A percentile compares a stretch with the other conserved stretches of the same genome.
These are phyloP conservation scores for Euplexia lucipara DNA, from an alignment of 2,888 invertebrate genomes.

Conservation along the genomic window DNA sequence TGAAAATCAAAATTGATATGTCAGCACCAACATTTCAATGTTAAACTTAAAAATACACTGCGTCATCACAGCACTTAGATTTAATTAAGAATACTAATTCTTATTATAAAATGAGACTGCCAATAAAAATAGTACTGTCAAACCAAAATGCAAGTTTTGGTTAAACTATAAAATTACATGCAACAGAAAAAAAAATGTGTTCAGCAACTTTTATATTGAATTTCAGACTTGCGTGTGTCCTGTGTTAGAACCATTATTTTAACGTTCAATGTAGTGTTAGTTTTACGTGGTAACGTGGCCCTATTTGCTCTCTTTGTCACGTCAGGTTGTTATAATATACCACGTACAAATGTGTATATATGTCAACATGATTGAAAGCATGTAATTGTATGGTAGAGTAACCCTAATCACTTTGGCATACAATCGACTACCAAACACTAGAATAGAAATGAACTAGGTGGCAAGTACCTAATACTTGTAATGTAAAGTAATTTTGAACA, in stretches of 20 bases:
- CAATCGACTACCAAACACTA: neutral
- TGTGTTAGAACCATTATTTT: conserved; percentile 26
- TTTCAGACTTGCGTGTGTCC: conserved; percentile 30
- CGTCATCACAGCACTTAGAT: no score
- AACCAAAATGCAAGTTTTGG: neutral
- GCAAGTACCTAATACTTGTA: no score
- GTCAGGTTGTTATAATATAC: conserved; percentile 1
- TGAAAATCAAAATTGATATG: no score
- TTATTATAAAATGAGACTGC: no score
- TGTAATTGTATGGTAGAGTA: conserved; percentile 10
- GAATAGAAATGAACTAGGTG: neutral
- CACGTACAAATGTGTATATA: no score
- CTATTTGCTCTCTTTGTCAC: conserved; percentile 29
- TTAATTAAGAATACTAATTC: no score
- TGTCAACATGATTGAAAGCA: conserved; percentile 10
- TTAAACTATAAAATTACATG: no score
- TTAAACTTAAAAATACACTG: no score
- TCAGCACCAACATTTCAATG: no score
- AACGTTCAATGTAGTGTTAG: conserved; percentile 27
- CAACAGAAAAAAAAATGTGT: neutral
- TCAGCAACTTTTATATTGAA: neutral
- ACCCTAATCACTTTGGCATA: conserved; percentile 10
- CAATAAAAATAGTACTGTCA: no score
- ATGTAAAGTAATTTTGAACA: no score
- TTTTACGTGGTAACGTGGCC: conserved; percentile 16